Evolutionary conservation across 2,113 vertebrate genomes (phyloP).

Genomic region (Eurystomus gularis): DNA sequence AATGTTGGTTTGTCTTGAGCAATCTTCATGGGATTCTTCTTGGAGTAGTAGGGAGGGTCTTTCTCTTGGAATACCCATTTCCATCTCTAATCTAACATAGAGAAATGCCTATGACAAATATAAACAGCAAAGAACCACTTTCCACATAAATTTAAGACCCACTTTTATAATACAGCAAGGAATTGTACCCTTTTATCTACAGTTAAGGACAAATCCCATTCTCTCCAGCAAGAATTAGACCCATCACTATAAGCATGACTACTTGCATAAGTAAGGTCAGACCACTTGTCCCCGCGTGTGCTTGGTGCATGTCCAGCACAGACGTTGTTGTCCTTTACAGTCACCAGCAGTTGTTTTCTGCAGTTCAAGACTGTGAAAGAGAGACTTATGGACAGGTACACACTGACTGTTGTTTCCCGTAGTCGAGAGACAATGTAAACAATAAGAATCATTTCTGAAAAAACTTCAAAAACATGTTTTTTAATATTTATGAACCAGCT

Average conservation of each 20-base stretch:
- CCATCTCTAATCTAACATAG: neutral
- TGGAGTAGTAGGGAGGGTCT: neutral
- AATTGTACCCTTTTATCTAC: neutral
- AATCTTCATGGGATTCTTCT: neutral
- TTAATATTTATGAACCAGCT: slow-evolving; percentile 66
- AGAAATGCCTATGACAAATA: neutral
- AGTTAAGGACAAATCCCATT: neutral
- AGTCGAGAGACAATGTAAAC: slow-evolving; percentile 1
- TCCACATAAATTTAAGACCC: neutral
- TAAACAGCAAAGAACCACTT: neutral
- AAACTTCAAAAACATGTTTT: slow-evolving; percentile 42
- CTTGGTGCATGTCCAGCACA: neutral
- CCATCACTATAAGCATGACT: neutral
- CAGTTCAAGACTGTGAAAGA: neutral
- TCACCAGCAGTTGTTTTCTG: neutral
- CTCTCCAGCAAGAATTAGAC: neutral
- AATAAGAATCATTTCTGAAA: neutral
- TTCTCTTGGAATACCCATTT: neutral
- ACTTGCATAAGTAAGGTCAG: slow-evolving; percentile 16
- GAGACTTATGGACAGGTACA: neutral
- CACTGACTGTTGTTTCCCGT: neutral
- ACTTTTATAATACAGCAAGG: neutral
- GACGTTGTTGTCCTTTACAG: neutral
- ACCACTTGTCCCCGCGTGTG: neutral
- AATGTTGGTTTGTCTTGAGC: neutral